These are phyloP conservation scores for Misgurnus mizolepis DNA, from an alignment of 2,113 vertebrate genomes.

Conservation along the genomic window DNA sequence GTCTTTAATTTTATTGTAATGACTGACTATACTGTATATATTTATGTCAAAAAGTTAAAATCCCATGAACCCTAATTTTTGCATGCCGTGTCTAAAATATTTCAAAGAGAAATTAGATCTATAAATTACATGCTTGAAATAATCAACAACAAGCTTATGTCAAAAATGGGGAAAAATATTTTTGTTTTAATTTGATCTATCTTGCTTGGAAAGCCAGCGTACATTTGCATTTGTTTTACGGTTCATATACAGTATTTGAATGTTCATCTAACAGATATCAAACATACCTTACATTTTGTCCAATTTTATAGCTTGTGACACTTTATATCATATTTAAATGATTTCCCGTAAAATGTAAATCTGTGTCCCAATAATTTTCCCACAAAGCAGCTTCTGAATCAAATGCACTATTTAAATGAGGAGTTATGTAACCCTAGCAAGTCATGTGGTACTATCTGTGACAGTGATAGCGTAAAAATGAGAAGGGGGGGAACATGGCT, in stretches of 20 bases:
- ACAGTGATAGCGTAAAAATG: neutral
- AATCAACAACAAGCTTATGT: neutral
- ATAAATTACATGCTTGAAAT: neutral
- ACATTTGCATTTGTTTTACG: too few relatives aligned
- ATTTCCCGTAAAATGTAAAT: slow-evolving; percentile 11
- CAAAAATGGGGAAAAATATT: neutral
- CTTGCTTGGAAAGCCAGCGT: too few relatives aligned
- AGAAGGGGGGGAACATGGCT: neutral
- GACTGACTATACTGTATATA: slow-evolving; percentile 7
- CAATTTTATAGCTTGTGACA: neutral
- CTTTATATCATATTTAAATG: neutral
- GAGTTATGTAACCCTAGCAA: neutral
- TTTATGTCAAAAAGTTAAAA: neutral
- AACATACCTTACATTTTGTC: neutral
- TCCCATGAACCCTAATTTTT: neutral
- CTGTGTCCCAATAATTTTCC: neutral
- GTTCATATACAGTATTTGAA: neutral
- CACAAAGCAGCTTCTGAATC: neutral
- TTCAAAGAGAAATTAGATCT: neutral
- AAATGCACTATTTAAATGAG: slow-evolving; percentile 9
- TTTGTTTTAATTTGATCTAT: too few relatives aligned
- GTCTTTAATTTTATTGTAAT: neutral
- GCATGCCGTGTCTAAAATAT: neutral
- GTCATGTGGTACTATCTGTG: neutral
- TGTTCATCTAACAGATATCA: neutral